Percentiles rank a stretch among this genome's conserved stretches.
These are phyloP conservation scores for Ochropleura leucogaster DNA, from an alignment of 2,888 invertebrate species.

Conservation along the genomic window DNA sequence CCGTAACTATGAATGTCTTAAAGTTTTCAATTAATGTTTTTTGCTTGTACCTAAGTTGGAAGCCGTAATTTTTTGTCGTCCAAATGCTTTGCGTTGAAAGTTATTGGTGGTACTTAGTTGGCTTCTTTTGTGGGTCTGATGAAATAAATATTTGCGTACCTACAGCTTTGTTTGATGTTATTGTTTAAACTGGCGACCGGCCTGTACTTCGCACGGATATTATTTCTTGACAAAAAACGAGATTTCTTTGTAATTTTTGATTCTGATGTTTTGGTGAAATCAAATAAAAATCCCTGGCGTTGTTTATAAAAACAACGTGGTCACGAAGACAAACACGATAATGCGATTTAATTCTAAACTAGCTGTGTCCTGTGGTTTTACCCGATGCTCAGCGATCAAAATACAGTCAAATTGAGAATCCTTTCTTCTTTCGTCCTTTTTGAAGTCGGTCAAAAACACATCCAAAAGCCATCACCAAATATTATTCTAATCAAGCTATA, in stretches of 20 bases:
- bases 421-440: too few relatives aligned
- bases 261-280: not conserved
- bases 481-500: not conserved
- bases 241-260: not conserved
- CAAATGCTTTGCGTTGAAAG: not conserved
- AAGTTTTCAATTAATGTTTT: slow-evolving; percentile 28
- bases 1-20: not conserved
- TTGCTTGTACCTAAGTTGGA: slow-evolving; percentile 8
- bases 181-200: not conserved
- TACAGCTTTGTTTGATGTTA: not conserved
- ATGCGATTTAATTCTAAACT: not conserved
- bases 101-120: not conserved
- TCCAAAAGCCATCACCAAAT: not conserved
- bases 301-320: not conserved
- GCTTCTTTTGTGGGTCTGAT: not conserved
- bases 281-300: not conserved
- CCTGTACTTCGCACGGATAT: not conserved
- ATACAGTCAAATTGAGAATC: too few relatives aligned
- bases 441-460: not conserved
- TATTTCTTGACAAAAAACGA: not conserved
- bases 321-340: not conserved
- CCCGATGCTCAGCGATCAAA: too few relatives aligned
- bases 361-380: not conserved
- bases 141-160: slow-evolving; percentile 1
- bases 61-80: slow-evolving; percentile 10